Evolutionary conservation across 2,797 vertebrate genomes (phyloP).

Genomic region (Arnoldichthys spilopterus): DNA sequence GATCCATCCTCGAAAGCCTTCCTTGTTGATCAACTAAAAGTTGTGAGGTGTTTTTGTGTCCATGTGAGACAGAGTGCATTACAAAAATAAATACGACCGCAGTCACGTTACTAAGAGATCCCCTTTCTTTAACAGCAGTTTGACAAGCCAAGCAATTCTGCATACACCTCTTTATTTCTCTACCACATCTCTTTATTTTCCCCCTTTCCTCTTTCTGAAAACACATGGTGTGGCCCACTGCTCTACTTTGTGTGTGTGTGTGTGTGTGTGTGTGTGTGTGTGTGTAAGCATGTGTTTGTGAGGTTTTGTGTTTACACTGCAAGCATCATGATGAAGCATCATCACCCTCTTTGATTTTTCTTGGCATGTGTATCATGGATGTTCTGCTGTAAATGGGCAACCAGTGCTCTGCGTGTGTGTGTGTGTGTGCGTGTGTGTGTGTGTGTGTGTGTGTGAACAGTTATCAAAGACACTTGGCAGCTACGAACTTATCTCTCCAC

Average conservation of each 20-base stretch:
- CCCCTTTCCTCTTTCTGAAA: background rate
- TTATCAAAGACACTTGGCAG: conserved; percentile 70
- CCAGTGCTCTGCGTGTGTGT: conserved; percentile 52
- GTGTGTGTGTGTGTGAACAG: conserved; percentile 45
- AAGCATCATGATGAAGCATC: conserved; percentile 75
- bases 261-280: conserved; percentile 66
- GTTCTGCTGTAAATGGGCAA: conserved; percentile 71
- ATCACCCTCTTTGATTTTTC: conserved; percentile 64
- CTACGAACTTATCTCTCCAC: conserved; percentile 61
- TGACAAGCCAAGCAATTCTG: conserved; percentile 11
- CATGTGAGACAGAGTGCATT: no score
- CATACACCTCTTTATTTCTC: background rate
- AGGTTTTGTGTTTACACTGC: conserved; percentile 69
- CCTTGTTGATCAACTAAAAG: background rate
- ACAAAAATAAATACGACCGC: background rate
- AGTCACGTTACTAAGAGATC: background rate
- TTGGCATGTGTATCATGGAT: conserved; percentile 62
- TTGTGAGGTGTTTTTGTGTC: background rate
- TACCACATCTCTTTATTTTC: background rate
- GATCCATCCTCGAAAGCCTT: conserved; percentile 2
- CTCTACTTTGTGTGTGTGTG: conserved; percentile 57
- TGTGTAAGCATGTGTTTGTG: conserved; percentile 62
- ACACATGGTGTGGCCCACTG: conserved; percentile 10
- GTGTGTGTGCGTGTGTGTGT: conserved; percentile 49
- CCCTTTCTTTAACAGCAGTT: background rate